A percentile compares a stretch with the other conserved stretches of the same genome.
Evolutionary conservation across 2,113 vertebrate genomes (phyloP).

Genomic region (Gopherus flavomarginatus): DNA sequence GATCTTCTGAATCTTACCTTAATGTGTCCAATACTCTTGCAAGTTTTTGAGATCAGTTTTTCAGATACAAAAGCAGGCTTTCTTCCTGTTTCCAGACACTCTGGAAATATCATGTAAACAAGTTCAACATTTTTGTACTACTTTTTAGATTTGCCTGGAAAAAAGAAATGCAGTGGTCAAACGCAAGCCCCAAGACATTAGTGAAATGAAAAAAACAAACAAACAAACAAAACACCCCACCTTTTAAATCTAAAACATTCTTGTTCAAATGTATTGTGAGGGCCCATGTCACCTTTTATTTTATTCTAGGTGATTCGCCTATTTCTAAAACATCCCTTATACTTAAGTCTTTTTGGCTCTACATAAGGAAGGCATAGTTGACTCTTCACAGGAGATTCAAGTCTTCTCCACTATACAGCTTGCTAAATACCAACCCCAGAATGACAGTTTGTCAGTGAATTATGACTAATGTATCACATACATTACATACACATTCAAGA

Average conservation of each 20-base stretch:
- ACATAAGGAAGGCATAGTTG: not conserved
- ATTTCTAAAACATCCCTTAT: not conserved
- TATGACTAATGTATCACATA: not conserved
- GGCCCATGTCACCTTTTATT: not conserved
- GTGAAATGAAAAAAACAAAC: not conserved
- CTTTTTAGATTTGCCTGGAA: not conserved
- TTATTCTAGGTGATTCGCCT: not conserved
- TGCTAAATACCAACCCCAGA: not conserved
- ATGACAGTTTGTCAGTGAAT: not conserved
- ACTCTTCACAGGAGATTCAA: not conserved
- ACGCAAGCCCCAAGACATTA: not conserved
- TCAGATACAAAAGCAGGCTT: not conserved
- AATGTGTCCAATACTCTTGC: fast-evolving
- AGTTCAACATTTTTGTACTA: not conserved
- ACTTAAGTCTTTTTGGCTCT: not conserved
- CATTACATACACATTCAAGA: not conserved
- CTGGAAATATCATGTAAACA: fast-evolving
- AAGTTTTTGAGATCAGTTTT: not conserved
- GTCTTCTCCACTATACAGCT: not conserved
- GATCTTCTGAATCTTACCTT: not conserved
- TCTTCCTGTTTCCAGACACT: fast-evolving
- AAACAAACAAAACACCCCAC: not conserved
- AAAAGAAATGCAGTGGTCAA: not conserved
- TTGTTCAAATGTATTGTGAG: not conserved
- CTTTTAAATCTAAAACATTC: not conserved